Evolutionary conservation across 1,140 invertebrate genomes (phyloP).

Genomic region (Zaprionus ornatus): DNA sequence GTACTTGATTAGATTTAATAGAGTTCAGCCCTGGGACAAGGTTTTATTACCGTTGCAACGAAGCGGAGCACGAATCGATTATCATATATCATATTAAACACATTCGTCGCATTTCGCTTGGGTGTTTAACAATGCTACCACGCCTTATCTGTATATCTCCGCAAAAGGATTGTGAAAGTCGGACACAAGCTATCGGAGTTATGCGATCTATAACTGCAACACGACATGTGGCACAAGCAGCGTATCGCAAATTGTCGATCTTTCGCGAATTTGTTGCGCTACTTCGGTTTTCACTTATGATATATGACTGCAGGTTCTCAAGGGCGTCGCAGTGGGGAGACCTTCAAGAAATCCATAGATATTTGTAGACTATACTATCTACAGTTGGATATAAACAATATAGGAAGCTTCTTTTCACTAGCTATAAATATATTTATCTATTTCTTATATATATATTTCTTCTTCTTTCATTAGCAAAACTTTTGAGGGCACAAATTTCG

Average conservation of each 20-base stretch:
- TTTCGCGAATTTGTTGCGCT: not conserved
- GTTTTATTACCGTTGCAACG: not conserved
- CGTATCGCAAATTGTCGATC: not conserved
- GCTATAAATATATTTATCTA: not conserved
- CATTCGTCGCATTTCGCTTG: not conserved
- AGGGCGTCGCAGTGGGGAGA: not conserved
- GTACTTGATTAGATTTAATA: slow-evolving; percentile 54
- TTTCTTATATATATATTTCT: not conserved
- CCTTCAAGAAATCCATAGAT: not conserved
- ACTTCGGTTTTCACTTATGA: not conserved
- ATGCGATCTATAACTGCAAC: slow-evolving; percentile 6
- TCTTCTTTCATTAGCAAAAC: not conserved
- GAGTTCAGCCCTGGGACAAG: slow-evolving; percentile 7
- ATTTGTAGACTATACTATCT: not conserved
- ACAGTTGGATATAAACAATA: not conserved
- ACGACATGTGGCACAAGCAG: not conserved
- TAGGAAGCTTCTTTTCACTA: not conserved
- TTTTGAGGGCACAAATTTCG: too few species aligned
- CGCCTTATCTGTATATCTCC: not conserved
- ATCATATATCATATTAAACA: slow-evolving; percentile 4
- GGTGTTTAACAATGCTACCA: not conserved
- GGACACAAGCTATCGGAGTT: not conserved
- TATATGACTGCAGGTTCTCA: not conserved
- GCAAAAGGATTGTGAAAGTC: slow-evolving; percentile 6
- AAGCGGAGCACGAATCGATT: slow-evolving; percentile 9